These are phyloP conservation scores for Ammodytes dubius DNA, from an alignment of 2,113 vertebrate species.

Conservation along the genomic window DNA sequence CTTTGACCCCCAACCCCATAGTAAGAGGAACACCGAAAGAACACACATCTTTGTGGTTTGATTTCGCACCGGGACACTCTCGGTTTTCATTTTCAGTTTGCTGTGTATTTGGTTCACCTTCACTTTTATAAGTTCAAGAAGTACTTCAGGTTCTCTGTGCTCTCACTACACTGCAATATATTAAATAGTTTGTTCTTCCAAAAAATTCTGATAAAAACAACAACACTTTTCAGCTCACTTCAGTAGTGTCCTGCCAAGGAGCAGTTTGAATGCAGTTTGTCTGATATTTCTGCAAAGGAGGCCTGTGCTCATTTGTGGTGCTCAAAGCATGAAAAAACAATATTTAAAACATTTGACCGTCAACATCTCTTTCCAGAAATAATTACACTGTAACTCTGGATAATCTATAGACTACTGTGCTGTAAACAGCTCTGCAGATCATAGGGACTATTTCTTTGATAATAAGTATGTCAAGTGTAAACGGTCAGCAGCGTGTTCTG, in stretches of 20 bases:
- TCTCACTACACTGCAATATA: background rate
- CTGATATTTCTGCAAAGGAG: background rate
- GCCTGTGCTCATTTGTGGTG: background rate
- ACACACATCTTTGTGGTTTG: slow-evolving; percentile 19
- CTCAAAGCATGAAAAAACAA: background rate
- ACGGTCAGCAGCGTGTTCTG: background rate
- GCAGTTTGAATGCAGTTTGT: background rate
- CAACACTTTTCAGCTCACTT: background rate
- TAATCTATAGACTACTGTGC: background rate
- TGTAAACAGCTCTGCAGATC: background rate
- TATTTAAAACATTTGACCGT: background rate
- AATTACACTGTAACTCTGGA: background rate
- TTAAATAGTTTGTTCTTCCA: background rate
- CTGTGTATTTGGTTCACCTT: slow-evolving; percentile 17
- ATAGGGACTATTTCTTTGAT: background rate
- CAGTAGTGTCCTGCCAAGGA: too few relatives aligned
- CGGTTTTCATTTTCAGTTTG: slow-evolving; percentile 57
- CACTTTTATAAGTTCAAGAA: background rate
- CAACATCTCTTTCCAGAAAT: background rate
- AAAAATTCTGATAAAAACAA: background rate
- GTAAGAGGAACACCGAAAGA: slow-evolving; percentile 38
- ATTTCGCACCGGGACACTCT: slow-evolving; percentile 15
- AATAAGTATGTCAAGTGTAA: background rate
- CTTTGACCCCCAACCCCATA: background rate
- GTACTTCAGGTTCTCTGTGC: background rate